Conservation (phyloP, 1,140 invertebrate genomes). For the Ips typographus region DNA sequence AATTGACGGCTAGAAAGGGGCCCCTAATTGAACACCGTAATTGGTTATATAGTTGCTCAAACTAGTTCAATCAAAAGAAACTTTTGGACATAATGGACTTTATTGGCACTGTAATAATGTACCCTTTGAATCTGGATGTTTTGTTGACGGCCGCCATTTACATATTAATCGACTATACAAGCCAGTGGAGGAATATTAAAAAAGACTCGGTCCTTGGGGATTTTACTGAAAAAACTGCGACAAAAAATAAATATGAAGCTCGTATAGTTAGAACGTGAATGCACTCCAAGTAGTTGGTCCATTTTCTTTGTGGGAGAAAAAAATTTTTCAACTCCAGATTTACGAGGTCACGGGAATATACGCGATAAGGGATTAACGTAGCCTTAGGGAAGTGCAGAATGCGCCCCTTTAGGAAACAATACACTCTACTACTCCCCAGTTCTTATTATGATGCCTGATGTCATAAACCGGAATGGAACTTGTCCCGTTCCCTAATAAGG, state of each 20-base stretch:
- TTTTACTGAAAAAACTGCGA: too few relatives aligned
- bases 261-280: too few relatives aligned
- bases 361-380: conserved; percentile 22
- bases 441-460: conserved; percentile 16
- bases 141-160: not conserved
- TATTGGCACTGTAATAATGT: not conserved
- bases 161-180: too few relatives aligned
- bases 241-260: too few relatives aligned
- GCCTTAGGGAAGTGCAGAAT: conserved; percentile 17
- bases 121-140: not conserved
- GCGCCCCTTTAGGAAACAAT: conserved; percentile 22
- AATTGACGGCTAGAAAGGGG: not conserved
- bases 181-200: too few relatives aligned
- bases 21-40: not conserved
- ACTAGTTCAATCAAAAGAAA: not conserved
- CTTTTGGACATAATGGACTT: conserved; percentile 3
- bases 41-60: not conserved
- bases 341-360: conserved; percentile 9
- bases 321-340: not conserved
- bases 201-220: too few relatives aligned
- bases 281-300: too few relatives aligned
- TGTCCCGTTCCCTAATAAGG: conserved; percentile 12
- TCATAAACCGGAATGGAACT: conserved; percentile 17
- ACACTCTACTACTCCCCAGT: conserved; percentile 8
- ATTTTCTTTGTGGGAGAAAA: too few relatives aligned